Percentiles rank a stretch among this genome's conserved stretches.
These are phyloP conservation scores for Eurytoma adleriae DNA, from an alignment of 2,888 invertebrate genomes.

Conservation along the genomic window DNA sequence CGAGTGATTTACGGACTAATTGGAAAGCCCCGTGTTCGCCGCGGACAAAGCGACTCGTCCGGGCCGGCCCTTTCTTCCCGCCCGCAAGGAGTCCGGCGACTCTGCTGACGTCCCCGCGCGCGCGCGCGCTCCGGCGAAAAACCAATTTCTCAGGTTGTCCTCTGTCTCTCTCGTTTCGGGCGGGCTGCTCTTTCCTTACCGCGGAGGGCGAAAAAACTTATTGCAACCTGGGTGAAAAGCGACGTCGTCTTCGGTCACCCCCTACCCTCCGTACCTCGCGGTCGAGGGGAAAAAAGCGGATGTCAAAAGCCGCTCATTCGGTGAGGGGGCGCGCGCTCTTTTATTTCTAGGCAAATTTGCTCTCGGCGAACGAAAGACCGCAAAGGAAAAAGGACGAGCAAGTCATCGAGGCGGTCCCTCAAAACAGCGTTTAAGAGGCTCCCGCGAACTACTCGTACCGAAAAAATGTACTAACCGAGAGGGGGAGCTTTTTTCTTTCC, in stretches of 20 bases:
- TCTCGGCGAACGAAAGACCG: slow-evolving; percentile 5
- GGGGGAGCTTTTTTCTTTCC: too few relatives aligned
- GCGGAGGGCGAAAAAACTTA: slow-evolving; percentile 27
- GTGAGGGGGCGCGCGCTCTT: background rate
- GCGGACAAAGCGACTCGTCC: slow-evolving; percentile 45
- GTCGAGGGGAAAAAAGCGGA: slow-evolving; percentile 2
- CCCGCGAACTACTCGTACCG: too few relatives aligned
- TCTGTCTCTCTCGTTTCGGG: slow-evolving; percentile 15
- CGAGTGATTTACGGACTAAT: slow-evolving; percentile 57
- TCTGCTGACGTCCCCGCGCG: slow-evolving; percentile 23
- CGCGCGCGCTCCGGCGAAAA: slow-evolving; percentile 2
- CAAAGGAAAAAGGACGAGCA: background rate
- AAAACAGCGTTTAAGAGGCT: too few relatives aligned
- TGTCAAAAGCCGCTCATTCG: slow-evolving; percentile 24
- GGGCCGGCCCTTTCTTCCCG: background rate
- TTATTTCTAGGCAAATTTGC: slow-evolving; percentile 43
- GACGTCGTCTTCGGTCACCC: slow-evolving; percentile 9
- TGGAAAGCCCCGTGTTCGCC: slow-evolving; percentile 55
- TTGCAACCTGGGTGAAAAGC: slow-evolving; percentile 21
- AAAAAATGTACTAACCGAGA: too few relatives aligned
- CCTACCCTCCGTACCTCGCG: background rate
- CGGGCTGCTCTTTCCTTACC: background rate
- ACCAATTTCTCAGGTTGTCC: slow-evolving; percentile 8
- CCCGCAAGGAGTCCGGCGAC: slow-evolving; percentile 36
- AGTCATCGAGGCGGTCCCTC: too few relatives aligned